Evolutionary conservation across 2,113 vertebrate species (phyloP).

Genomic region (Hydropotes inermis): DNA sequence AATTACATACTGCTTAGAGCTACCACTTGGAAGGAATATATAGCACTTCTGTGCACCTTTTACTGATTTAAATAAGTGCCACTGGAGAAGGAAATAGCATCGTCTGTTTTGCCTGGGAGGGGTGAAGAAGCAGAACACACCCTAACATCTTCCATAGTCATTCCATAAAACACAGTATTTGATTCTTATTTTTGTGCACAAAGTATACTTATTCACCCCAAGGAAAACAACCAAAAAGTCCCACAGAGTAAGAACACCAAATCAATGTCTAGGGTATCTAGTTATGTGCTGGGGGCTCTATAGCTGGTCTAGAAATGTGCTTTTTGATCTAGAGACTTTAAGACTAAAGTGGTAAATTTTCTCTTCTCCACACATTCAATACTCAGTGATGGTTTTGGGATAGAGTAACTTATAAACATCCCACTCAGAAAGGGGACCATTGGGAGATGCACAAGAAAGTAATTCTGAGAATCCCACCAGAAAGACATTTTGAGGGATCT

Average conservation of each 20-base stretch:
- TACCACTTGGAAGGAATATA: neutral
- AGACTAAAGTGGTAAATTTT: neutral
- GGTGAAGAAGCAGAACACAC: neutral
- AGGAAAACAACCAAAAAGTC: neutral
- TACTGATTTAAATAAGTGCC: neutral
- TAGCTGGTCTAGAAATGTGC: neutral
- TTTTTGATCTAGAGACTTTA: neutral
- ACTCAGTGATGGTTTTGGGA: neutral
- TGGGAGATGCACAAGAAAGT: neutral
- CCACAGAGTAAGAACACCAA: neutral
- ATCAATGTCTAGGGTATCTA: neutral
- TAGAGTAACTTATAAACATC: neutral
- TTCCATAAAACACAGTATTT: neutral
- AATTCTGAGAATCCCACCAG: neutral
- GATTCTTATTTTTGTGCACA: neutral
- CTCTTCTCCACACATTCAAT: neutral
- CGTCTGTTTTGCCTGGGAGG: neutral
- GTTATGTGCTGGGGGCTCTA: neutral
- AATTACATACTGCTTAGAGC: neutral
- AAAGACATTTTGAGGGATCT: neutral
- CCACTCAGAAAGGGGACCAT: neutral
- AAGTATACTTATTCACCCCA: neutral
- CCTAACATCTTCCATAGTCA: neutral
- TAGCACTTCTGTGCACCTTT: neutral
- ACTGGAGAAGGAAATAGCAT: conserved; percentile 13